phyloP scores from a whole-genome alignment of 2,888 invertebrate species.

The Microctonus hyperodae region DNA sequence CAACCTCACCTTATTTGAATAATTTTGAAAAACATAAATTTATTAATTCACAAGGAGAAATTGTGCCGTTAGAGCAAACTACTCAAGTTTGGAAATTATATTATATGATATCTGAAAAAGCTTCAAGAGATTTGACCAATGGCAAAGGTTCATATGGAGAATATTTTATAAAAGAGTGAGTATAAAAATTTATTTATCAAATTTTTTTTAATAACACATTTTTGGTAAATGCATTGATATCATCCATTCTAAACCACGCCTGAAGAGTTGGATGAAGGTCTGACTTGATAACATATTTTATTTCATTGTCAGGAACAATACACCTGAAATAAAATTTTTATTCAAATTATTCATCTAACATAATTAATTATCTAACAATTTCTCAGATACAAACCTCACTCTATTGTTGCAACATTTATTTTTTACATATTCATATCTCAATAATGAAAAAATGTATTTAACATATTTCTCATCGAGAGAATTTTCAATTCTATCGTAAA shows the following conservation, averaged over 20 bases:
- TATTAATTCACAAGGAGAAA: conserved; percentile 52
- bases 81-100: conserved; percentile 57
- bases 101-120: conserved; percentile 56
- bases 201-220: conserved; percentile 49
- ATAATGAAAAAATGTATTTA: conserved; percentile 51
- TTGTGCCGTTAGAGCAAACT: conserved; percentile 56
- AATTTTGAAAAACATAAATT: conserved; percentile 47
- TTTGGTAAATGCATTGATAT: conserved; percentile 46
- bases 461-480: conserved; percentile 50
- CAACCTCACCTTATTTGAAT: conserved; percentile 43
- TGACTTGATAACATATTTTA: conserved; percentile 40
- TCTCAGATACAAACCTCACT: conserved; percentile 46
- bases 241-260: conserved; percentile 53
- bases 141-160: conserved; percentile 56
- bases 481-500: conserved; percentile 30
- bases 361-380: too few species aligned
- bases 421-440: conserved; percentile 49
- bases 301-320: conserved; percentile 49
- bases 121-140: conserved; percentile 52
- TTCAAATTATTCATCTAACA: conserved; percentile 8
- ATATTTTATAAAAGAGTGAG: conserved; percentile 58
- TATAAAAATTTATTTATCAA: conserved; percentile 35
- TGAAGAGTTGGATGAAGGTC: conserved; percentile 52
- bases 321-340: conserved; percentile 42
- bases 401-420: conserved; percentile 50